phyloP scores from a whole-genome alignment of 2,888 invertebrate species.

The Cephonodes hylas region DNA sequence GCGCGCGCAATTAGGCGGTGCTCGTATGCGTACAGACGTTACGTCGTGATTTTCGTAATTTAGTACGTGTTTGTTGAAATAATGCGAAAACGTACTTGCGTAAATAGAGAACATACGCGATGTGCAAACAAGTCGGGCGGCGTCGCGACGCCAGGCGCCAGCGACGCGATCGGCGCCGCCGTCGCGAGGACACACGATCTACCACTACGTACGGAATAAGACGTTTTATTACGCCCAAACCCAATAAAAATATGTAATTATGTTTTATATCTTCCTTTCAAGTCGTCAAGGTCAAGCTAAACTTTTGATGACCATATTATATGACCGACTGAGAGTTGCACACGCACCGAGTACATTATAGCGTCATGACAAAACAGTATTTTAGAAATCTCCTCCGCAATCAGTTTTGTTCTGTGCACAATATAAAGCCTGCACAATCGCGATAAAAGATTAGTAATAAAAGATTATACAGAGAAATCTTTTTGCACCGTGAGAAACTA shows the following conservation, averaged over 20 bases:
- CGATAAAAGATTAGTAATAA: neutral
- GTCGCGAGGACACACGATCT: slow-evolving; percentile 44
- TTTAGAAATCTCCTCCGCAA: neutral
- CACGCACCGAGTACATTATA: neutral
- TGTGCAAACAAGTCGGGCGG: slow-evolving; percentile 61
- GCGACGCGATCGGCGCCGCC: slow-evolving; percentile 33
- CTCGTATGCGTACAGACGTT: slow-evolving; percentile 31
- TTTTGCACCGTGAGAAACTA: neutral
- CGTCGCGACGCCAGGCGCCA: slow-evolving; percentile 60
- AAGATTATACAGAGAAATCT: neutral
- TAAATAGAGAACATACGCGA: slow-evolving; percentile 71
- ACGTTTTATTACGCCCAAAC: slow-evolving; percentile 37
- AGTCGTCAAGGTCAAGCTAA: slow-evolving; percentile 12
- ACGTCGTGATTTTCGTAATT: slow-evolving; percentile 44
- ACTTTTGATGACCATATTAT: neutral
- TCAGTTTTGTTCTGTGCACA: neutral
- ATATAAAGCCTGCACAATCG: neutral
- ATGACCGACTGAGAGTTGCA: neutral
- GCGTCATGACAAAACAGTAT: neutral
- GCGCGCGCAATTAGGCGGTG: slow-evolving; percentile 3
- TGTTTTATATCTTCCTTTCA: slow-evolving; percentile 26
- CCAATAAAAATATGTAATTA: slow-evolving; percentile 33
- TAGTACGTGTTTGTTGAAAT: slow-evolving; percentile 58
- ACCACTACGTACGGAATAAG: slow-evolving; percentile 34
- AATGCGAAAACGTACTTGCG: slow-evolving; percentile 63